These are phyloP conservation scores for Micrasema longulum DNA, from an alignment of 1,140 invertebrate species.

Conservation along the genomic window DNA sequence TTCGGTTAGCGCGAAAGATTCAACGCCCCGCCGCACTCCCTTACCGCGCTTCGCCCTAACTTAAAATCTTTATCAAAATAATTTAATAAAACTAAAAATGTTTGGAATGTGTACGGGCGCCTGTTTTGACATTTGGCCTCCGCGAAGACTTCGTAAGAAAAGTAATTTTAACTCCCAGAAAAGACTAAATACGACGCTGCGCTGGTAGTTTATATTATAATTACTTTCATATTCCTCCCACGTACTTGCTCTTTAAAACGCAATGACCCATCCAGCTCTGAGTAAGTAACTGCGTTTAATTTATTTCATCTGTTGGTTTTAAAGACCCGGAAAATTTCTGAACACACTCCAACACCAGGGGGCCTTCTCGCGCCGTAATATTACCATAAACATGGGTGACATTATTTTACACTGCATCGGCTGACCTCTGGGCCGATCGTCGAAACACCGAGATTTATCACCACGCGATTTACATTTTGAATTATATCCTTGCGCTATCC, in stretches of 20 bases:
- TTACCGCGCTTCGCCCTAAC: too few species aligned
- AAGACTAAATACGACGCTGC: too few species aligned
- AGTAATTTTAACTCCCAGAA: too few species aligned
- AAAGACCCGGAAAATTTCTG: slow-evolving; percentile 6
- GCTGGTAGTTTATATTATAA: too few species aligned
- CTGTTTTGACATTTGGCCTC: too few species aligned
- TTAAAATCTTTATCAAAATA: too few species aligned
- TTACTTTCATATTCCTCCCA: slow-evolving; percentile 2
- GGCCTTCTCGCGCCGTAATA: slow-evolving; percentile 38
- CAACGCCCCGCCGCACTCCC: too few species aligned
- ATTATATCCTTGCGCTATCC: not conserved
- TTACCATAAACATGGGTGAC: slow-evolving; percentile 54
- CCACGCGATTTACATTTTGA: not conserved
- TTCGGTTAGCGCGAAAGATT: too few species aligned
- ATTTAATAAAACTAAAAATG: too few species aligned
- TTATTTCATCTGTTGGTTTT: slow-evolving; percentile 12
- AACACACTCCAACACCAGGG: slow-evolving; percentile 25
- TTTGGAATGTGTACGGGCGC: too few species aligned
- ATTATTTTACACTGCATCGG: slow-evolving; percentile 46
- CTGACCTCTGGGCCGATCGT: not conserved
- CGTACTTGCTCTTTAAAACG: slow-evolving; percentile 3
- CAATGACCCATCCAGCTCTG: not conserved
- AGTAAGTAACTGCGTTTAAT: not conserved
- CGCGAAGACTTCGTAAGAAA: too few species aligned
- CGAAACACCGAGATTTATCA: slow-evolving; percentile 4